A percentile compares a stretch with the other conserved stretches of the same genome.
Evolutionary conservation across 2,113 vertebrate species (phyloP).

Genomic region (Prolemur simus): DNA sequence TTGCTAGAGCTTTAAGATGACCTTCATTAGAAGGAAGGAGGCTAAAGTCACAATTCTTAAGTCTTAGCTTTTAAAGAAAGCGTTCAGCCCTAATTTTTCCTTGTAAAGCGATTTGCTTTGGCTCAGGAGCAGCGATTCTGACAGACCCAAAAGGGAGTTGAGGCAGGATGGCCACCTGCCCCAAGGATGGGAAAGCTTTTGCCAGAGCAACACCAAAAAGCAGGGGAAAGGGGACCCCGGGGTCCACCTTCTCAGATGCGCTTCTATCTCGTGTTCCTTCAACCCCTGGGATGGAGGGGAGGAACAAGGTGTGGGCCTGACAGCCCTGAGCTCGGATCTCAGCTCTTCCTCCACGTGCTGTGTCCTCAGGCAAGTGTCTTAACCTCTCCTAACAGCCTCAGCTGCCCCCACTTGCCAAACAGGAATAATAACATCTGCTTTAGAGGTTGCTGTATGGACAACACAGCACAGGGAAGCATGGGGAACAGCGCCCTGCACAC

Average conservation of each 20-base stretch:
- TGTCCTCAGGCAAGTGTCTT: neutral
- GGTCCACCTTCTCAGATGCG: no score
- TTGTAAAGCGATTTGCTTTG: neutral
- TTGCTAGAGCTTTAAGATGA: accelerated
- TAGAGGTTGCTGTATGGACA: accelerated
- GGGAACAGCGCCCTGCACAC: accelerated
- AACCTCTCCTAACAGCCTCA: neutral
- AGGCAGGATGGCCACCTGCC: neutral
- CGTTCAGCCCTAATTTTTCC: neutral
- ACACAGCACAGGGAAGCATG: accelerated
- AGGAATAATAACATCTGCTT: no score
- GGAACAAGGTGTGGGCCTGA: neutral
- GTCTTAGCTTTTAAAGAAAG: neutral
- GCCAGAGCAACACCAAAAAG: neutral
- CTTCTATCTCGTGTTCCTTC: no score
- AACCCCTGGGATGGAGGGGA: no score
- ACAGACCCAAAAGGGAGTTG: neutral
- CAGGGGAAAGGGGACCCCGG: neutral
- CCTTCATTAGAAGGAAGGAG: neutral
- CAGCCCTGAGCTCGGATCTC: neutral
- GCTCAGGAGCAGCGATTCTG: neutral
- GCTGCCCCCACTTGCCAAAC: neutral
- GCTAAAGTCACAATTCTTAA: neutral
- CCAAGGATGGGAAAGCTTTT: neutral
- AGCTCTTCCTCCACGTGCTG: neutral